Evolutionary conservation across 2,113 vertebrate genomes (phyloP), one percentile per base, ranked within the genome.

Genomic region (Aspiorhynchus laticeps): DNA sequence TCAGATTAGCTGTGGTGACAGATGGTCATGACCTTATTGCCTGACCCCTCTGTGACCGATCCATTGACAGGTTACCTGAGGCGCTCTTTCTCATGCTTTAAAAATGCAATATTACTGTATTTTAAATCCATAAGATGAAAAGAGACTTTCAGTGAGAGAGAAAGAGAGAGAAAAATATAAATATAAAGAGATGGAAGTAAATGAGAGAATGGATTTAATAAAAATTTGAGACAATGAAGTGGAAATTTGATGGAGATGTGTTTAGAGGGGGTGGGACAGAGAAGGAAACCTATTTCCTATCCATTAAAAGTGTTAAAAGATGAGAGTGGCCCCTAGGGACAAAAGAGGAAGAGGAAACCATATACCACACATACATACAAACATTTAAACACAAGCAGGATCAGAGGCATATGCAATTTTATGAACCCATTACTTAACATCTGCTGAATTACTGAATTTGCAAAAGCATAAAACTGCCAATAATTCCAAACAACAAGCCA

Each of bases 1-100:
- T 86, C 9, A 77, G 76, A 76, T 85, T 89, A 89, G 81, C 28
- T 81, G 43, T 12, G 5, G n/a, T 84, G 85, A 85, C 76, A 81
- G 67, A 63, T 67, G 61, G 82, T 85, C 81, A 81, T 81, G 88
- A 80, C 74, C 75, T 84, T 80, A 14, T 8, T 38, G 31, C 79
- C 17, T 76, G 65, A 87, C 67, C 82, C 33, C 21, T 46, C 21
- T 11, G 19, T 74, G 65, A 41, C 80, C 80, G 7, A 46, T 15
- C 11, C 10, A 7, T 9, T n/a, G 28, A 43, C 28, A 63, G 48
- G 51, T 81, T 67, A 86, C 43, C 46, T 2, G 48, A 31, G 24
- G 10, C 12, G 38, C 48, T 21, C 15, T 76, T 81, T 36, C 19
- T 33, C 28, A 38, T 10, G 2, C 2, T 80, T 75, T 24, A 71